Percentiles rank a stretch among this genome's conserved stretches.
Conservation (phyloP, 2,113 vertebrate genomes). For the Anthoscopus minutus region DNA sequence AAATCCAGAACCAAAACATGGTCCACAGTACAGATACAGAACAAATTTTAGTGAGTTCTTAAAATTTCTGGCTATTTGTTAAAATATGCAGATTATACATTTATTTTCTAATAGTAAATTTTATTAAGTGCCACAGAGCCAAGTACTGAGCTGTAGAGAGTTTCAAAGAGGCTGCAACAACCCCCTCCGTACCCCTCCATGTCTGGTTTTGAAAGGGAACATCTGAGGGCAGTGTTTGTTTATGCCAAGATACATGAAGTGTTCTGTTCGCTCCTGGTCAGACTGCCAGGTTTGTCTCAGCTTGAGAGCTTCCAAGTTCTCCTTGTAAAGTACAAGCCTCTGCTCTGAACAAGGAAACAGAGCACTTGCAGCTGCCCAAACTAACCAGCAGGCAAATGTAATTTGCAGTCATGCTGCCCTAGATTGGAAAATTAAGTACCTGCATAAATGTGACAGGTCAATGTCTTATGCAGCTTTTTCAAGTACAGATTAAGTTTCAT, state of each 20-base stretch:
- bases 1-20: neutral
- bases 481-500: neutral
- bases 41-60: neutral
- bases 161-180: neutral
- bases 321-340: neutral
- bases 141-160: neutral
- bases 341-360: neutral
- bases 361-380: neutral
- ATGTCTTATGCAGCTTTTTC: neutral
- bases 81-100: neutral
- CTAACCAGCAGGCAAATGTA: neutral
- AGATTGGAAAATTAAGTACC: neutral
- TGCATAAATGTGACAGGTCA: neutral
- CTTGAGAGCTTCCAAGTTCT: slow-evolving; percentile 15
- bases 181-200: fast-evolving
- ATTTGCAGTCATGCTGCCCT: neutral
- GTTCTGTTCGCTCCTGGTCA: slow-evolving; percentile 16
- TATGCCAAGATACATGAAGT: slow-evolving; percentile 40
- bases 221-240: slow-evolving; percentile 38
- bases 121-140: neutral
- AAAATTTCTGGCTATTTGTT: neutral
- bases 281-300: slow-evolving; percentile 32
- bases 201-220: neutral
- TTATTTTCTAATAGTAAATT: neutral
- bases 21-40: neutral